Evolutionary conservation across 2,888 invertebrate species (phyloP), one percentile per base, ranked within the genome.

Genomic region (Endotricha flammealis): DNA sequence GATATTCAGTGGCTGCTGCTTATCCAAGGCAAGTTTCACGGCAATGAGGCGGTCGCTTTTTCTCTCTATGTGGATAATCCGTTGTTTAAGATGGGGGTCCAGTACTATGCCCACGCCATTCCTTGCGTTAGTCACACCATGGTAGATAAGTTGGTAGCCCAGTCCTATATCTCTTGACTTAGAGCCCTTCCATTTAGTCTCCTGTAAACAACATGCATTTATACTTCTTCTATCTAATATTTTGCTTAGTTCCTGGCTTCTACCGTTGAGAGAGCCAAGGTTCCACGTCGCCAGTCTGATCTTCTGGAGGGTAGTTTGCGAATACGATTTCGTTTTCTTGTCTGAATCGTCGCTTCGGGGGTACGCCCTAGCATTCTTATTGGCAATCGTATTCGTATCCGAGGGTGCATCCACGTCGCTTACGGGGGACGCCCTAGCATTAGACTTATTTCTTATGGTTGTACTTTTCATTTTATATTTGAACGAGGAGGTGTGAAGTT

Each of bases 361-460:
- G 46, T 17, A 46, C 48, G 48, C 46, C 48, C 44, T 48, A 42
- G 38, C 27, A 37, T 40, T 31, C 2, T 28, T 39, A n/a, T n/a
- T n/a, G n/a, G n/a, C n/a, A n/a, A n/a, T n/a, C n/a, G n/a, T n/a
- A n/a, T 12, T 11, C 36, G 34, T 27, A 34, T 22, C 32, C 29
- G 7, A 10, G 3, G 16, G 5, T 22, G 22, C 5, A 23, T 8
- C 23, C 6, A 17, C 33, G 23, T 35, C 32, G 39, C 39, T 36
- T 39, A 2, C 14, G 33, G 38, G 36, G 35, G 4, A 25, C 35
- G 32, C 25, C 38, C 32, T 38, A 39, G 22, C 12, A 9, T 39
- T 34, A 13, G n/a, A 11, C 32, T 14, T 28, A 24, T 29, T 28
- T 20, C 13, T 25, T 10, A 12, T 20, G 1, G 9, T 8, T 28